Conservation (phyloP, 2,888 invertebrate genomes). For the Campoplex nolae region DNA sequence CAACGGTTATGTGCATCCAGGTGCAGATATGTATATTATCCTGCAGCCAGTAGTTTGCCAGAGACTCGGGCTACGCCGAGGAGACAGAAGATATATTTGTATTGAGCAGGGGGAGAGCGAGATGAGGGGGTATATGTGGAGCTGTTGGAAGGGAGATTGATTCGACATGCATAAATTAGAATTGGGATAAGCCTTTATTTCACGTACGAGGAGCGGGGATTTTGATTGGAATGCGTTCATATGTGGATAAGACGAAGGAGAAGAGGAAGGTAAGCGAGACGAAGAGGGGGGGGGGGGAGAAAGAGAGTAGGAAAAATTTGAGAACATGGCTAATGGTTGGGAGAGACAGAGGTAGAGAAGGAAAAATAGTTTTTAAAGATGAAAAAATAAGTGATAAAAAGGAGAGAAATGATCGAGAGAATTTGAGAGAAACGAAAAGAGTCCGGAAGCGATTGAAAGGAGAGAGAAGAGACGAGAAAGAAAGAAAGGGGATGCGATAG, state of each 20-base stretch:
- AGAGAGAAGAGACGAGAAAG: background rate
- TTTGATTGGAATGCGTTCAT: conserved; percentile 76
- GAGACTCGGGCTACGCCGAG: conserved; percentile 32
- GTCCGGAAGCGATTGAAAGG: background rate
- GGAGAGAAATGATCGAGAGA: background rate
- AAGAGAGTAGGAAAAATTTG: background rate
- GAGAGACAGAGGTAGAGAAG: background rate
- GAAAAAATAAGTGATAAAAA: conserved; percentile 4
- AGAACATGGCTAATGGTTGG: too few species aligned
- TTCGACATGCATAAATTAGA: conserved; percentile 85
- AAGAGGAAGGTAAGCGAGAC: background rate
- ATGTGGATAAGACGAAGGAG: conserved; percentile 6
- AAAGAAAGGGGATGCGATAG: background rate
- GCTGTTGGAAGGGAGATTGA: conserved; percentile 81
- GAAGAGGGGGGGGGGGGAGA: background rate
- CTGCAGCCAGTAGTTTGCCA: conserved; percentile 13
- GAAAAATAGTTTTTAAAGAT: conserved; percentile 26
- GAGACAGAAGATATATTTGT: conserved; percentile 20
- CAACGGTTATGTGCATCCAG: conserved; percentile 79
- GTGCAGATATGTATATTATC: conserved; percentile 75
- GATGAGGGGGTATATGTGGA: conserved; percentile 8
- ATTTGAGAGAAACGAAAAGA: too few species aligned
- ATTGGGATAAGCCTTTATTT: conserved; percentile 83
- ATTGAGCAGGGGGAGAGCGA: conserved; percentile 50
- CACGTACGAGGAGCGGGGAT: conserved; percentile 74